phyloP scores from a whole-genome alignment of 2,888 invertebrate genomes.

The Callyntrura sp. region DNA sequence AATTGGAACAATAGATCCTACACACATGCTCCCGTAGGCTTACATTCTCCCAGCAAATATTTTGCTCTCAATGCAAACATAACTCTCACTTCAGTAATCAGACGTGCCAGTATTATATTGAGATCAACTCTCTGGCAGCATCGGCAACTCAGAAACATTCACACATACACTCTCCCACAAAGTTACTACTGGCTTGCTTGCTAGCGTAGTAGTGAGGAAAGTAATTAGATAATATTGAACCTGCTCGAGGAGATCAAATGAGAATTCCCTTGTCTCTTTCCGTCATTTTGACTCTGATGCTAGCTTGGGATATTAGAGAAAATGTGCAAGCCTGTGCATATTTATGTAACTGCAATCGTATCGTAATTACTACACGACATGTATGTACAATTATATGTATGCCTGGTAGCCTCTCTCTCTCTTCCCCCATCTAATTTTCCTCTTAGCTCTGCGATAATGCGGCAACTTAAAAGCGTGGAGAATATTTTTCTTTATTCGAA shows the following conservation, averaged over 20 bases:
- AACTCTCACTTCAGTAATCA: constrained; percentile 18
- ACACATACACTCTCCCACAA: too few relatives aligned
- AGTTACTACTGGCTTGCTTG: too few relatives aligned
- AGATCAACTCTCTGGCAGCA: background rate
- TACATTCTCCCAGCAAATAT: background rate
- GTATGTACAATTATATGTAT: background rate
- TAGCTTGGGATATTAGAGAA: background rate
- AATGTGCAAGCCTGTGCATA: background rate
- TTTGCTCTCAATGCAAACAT: constrained; percentile 16
- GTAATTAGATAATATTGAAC: constrained; percentile 16
- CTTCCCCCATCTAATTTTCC: background rate
- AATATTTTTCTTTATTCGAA: background rate
- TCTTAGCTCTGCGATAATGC: background rate
- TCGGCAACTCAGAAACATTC: background rate
- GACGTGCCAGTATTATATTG: background rate
- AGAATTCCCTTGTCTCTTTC: constrained; percentile 35
- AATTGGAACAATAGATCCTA: background rate
- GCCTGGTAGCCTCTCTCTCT: background rate
- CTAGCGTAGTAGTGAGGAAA: background rate
- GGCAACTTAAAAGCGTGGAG: background rate
- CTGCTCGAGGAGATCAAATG: constrained; percentile 8
- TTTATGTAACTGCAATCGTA: background rate
- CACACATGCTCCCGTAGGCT: background rate
- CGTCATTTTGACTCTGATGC: background rate
- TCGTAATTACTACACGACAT: background rate